Base-by-base conservation (phyloP, 1,140 invertebrate genomes). In the Calephelis virginiensis region DNA sequence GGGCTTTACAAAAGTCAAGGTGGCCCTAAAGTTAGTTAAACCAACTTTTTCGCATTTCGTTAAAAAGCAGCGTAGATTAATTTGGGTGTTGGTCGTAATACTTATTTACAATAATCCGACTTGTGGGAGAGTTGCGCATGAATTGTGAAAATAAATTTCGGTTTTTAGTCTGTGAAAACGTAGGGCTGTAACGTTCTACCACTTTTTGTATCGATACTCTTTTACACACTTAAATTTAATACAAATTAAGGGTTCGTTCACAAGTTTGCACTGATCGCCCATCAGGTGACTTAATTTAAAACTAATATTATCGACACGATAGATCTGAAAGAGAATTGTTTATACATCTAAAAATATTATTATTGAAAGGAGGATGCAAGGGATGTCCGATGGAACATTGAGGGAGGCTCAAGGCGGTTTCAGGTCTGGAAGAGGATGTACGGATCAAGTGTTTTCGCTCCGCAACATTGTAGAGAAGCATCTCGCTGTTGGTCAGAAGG, bases 41-140 rank as follows among this genome's bases (percentile, higher is more conserved):
- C 70, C 70, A 90, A 90, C 85, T 90, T 90, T 91, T 85, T 84
- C 76, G 81, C 77, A 76, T 85, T 86, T 86, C 82, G 83, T 86
- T 85, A 83, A 89, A 90, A 89, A 89, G 81, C 73, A 65, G 71
- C 76, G 73, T 69, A 81, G 82, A 87, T 89, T 90, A 91, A 90
- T 89, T 83, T 72, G 74, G 82, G 84, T 79, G 84, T 80, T 73
- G 80, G 74, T 63, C 68, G 77, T 84, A 81, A 88, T 87, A 86
- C 86, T 89, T 90, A 90, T 90, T 89, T 89, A 90, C 84, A 90
- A 89, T 89, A 89, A 90, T 85, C 86, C 85, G 80, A 86, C 76
- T 87, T 90, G 86, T 81, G 88, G 88, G 81, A 75, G 80, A 73
- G 70, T 67, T 65, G 66, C 68, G 78, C 77, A 74, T 76, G 82